A percentile compares a stretch with the other conserved stretches of the same genome.
Conservation (phyloP, 2,888 invertebrate species). For the Lithophane leautieri region DNA sequence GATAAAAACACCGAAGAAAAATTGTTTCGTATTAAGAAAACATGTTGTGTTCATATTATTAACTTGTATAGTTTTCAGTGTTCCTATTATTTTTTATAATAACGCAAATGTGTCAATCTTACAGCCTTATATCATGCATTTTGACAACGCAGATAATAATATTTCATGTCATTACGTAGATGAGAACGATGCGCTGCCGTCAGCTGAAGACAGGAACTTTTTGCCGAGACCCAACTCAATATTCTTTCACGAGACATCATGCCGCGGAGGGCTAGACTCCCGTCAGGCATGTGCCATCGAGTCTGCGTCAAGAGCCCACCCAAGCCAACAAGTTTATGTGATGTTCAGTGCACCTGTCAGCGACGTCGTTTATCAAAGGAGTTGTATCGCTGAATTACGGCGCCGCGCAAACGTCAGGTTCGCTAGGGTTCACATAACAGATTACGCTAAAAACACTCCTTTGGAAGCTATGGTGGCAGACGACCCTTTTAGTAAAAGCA, state of each 20-base stretch:
- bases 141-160: slow-evolving; percentile 20
- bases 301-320: slow-evolving; percentile 92
- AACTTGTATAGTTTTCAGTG: slow-evolving; percentile 26
- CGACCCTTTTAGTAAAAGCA: slow-evolving; percentile 86
- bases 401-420: slow-evolving; percentile 45
- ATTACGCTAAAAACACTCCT: slow-evolving; percentile 90
- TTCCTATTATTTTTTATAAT: slow-evolving; percentile 31
- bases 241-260: slow-evolving; percentile 93
- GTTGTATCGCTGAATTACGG: slow-evolving; percentile 47
- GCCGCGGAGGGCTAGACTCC: slow-evolving; percentile 86
- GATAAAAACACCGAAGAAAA: neutral
- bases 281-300: slow-evolving; percentile 92
- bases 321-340: slow-evolving; percentile 89
- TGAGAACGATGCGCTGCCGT: slow-evolving; percentile 64
- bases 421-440: slow-evolving; percentile 58
- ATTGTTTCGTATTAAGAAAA: neutral
- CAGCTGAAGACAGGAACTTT: slow-evolving; percentile 64
- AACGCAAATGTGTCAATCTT: slow-evolving; percentile 2
- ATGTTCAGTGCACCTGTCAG: slow-evolving; percentile 44
- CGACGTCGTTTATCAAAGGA: slow-evolving; percentile 23
- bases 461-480: slow-evolving; percentile 88
- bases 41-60: slow-evolving; percentile 30
- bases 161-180: slow-evolving; percentile 51
- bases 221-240: slow-evolving; percentile 85
- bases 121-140: slow-evolving; percentile 16